Conservation (phyloP, 2,888 invertebrate genomes). For the Muschampia plurimacula region DNA sequence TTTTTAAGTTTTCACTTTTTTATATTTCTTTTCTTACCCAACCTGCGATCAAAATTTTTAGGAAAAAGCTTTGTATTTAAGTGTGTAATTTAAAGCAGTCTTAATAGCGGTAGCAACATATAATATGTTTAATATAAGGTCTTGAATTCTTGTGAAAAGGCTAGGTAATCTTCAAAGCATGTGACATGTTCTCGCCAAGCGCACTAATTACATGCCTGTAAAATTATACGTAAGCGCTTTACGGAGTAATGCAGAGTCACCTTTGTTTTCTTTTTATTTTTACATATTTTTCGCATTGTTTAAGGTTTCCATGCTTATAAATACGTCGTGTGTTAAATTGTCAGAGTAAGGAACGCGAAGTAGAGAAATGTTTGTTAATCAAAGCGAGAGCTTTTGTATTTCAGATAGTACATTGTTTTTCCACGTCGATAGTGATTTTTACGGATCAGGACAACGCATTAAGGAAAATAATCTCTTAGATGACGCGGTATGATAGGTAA, state of each 20-base stretch:
- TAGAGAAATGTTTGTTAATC: constrained; percentile 16
- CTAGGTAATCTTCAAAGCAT: constrained; percentile 57
- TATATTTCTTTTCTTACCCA: no score
- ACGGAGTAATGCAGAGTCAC: constrained; percentile 20
- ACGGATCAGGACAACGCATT: background rate
- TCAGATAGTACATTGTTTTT: background rate
- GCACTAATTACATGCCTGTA: constrained; percentile 65
- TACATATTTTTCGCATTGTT: constrained; percentile 25
- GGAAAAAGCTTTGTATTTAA: constrained; percentile 6
- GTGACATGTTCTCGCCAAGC: constrained; percentile 63
- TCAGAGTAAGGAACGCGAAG: background rate
- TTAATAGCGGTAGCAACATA: constrained; percentile 29
- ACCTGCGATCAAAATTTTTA: no score
- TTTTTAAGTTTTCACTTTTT: background rate
- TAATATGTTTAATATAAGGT: constrained; percentile 40
- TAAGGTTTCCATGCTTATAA: constrained; percentile 10
- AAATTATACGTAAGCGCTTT: constrained; percentile 41
- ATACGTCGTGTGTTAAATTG: constrained; percentile 6
- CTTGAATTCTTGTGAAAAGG: constrained; percentile 34
- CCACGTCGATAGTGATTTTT: background rate
- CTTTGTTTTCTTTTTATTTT: constrained; percentile 30
- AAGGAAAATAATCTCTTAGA: background rate
- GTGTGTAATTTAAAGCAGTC: constrained; percentile 28
- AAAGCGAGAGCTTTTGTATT: constrained; percentile 14
- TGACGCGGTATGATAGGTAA: background rate